Conservation (phyloP, 2,113 vertebrate genomes). For the Ramphastos sulfuratus region DNA sequence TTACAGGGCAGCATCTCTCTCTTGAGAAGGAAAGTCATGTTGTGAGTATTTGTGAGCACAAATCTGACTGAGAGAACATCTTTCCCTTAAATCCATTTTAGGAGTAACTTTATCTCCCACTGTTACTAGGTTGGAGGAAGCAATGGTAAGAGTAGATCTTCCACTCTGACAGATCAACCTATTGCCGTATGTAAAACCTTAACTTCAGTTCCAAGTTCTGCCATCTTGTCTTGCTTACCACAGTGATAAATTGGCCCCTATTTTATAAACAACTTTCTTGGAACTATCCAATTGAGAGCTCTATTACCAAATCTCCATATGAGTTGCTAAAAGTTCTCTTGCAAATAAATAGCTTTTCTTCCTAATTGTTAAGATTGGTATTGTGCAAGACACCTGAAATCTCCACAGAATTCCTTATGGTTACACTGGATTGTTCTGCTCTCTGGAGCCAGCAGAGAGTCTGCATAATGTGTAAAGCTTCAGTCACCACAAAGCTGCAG, state of each 20-base stretch:
- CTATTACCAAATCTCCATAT: not conserved
- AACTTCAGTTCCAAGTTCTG: constrained; percentile 72
- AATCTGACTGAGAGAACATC: not conserved
- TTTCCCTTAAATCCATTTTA: constrained; percentile 26
- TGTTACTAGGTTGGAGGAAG: constrained; percentile 80
- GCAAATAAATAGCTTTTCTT: not conserved
- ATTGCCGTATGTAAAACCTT: constrained; percentile 81
- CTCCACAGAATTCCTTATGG: not conserved
- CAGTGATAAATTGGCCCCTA: constrained; percentile 72
- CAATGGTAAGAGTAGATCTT: constrained; percentile 76
- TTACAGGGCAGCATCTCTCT: not conserved
- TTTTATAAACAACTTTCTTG: constrained; percentile 39
- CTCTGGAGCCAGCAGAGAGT: not conserved
- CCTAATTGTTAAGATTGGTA: not conserved
- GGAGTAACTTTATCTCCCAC: constrained; percentile 76
- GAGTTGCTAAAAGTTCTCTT: not conserved
- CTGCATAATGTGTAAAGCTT: not conserved
- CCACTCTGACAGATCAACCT: constrained; percentile 79
- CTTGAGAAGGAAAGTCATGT: not conserved
- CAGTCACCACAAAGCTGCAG: not conserved
- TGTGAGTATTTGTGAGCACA: not conserved
- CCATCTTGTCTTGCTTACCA: constrained; percentile 54
- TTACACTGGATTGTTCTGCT: not conserved
- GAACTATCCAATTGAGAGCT: constrained; percentile 21
- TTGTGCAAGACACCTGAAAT: not conserved